Conservation (phyloP, 23 tunicate genomes). For the Oikopleura vanhoeffeni region DNA sequence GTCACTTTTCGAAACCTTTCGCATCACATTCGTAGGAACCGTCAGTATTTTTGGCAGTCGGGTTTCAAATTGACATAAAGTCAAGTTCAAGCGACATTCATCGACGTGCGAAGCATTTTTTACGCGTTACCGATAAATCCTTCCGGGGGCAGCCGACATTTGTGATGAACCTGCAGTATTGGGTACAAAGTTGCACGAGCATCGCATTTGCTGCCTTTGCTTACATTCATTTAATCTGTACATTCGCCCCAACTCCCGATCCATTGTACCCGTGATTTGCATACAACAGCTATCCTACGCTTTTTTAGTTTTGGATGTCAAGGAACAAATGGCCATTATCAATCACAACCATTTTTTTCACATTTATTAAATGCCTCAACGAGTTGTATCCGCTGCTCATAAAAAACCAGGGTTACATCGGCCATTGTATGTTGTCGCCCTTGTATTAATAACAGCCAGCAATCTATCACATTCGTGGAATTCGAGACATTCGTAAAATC, state of each 20-base stretch:
- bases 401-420: background rate
- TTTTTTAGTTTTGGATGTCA: background rate
- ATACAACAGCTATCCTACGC: background rate
- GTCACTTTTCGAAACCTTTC: slow-evolving; percentile 15
- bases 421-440: background rate
- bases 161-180: background rate
- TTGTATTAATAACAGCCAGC: background rate
- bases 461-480: background rate
- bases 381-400: background rate
- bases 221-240: background rate
- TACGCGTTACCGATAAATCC: background rate
- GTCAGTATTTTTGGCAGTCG: slow-evolving; percentile 16
- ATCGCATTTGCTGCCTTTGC: background rate
- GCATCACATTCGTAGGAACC: slow-evolving; percentile 17
- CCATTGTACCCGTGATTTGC: background rate
- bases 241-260: background rate
- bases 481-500: slow-evolving; percentile 10
- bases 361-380: background rate
- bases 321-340: background rate
- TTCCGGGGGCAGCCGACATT: background rate
- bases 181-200: background rate
- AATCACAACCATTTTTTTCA: background rate
- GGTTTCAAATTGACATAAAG: background rate
- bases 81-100: background rate
- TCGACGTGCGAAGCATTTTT: slow-evolving; percentile 3